These are phyloP conservation scores for Oxyruncus cristatus DNA, from an alignment of 2,113 vertebrate species.

Conservation along the genomic window DNA sequence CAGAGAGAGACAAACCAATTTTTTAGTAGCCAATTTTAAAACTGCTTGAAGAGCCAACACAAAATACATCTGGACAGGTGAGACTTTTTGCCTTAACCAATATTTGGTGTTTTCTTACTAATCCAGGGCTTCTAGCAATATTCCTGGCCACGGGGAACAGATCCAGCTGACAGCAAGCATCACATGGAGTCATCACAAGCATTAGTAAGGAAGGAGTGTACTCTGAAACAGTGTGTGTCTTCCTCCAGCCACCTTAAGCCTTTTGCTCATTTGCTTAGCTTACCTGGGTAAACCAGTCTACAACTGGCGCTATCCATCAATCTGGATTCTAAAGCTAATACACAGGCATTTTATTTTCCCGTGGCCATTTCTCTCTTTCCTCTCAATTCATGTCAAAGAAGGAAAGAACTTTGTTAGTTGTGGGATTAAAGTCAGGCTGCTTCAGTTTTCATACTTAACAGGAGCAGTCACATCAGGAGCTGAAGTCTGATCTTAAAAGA, in stretches of 20 bases:
- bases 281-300: background rate
- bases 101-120: background rate
- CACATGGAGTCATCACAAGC: background rate
- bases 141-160: background rate
- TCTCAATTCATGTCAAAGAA: background rate
- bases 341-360: background rate
- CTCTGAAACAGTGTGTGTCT: background rate
- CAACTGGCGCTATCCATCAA: background rate
- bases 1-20: background rate
- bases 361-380: background rate
- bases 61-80: background rate
- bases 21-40: background rate
- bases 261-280: background rate
- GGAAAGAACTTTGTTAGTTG: background rate
- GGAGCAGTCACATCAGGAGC: background rate
- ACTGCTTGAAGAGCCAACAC: background rate
- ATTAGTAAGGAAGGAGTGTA: background rate
- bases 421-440: background rate
- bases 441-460: background rate
- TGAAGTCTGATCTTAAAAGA: background rate
- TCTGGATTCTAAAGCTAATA: background rate
- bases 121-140: background rate
- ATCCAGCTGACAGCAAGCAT: background rate
- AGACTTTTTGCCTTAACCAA: background rate
- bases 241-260: background rate